Conservation (phyloP, 2,797 vertebrate genomes). For the Acanthurus lineatus region DNA sequence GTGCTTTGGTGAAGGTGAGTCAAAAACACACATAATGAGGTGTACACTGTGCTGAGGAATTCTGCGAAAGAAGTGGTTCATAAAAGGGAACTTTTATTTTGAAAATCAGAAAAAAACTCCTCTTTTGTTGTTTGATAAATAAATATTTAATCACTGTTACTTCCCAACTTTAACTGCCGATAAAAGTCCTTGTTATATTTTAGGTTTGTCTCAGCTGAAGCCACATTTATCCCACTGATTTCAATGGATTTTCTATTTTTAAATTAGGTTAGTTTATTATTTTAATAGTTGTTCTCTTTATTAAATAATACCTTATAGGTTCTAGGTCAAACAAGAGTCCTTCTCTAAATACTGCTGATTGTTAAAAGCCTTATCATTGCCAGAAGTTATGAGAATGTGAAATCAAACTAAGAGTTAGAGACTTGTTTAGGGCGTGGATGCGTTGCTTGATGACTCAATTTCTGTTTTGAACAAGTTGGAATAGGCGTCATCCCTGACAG, state of each 20-base stretch:
- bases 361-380: not conserved
- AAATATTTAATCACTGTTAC: not conserved
- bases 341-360: constrained; percentile 5
- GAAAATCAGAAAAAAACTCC: not conserved
- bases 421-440: constrained; percentile 18
- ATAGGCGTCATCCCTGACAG: constrained; percentile 46
- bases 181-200: not conserved
- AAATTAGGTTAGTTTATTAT: not conserved
- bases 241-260: not conserved
- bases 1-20: constrained; percentile 35
- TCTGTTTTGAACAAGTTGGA: constrained; percentile 52
- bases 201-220: not conserved
- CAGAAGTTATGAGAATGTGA: constrained; percentile 23
- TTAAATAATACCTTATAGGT: constrained; percentile 15
- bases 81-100: constrained; percentile 21
- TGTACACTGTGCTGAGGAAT: constrained; percentile 8
- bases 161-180: not conserved
- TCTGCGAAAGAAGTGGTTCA: not conserved
- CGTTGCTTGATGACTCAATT: constrained; percentile 49
- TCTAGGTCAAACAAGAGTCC: not conserved
- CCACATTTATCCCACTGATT: not conserved
- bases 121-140: not conserved
- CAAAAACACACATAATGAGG: constrained; percentile 48
- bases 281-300: constrained; percentile 7
- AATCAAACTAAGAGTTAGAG: constrained; percentile 23